These are phyloP conservation scores for Hemichromis elongatus DNA, from an alignment of 2,113 vertebrate genomes.

Conservation along the genomic window DNA sequence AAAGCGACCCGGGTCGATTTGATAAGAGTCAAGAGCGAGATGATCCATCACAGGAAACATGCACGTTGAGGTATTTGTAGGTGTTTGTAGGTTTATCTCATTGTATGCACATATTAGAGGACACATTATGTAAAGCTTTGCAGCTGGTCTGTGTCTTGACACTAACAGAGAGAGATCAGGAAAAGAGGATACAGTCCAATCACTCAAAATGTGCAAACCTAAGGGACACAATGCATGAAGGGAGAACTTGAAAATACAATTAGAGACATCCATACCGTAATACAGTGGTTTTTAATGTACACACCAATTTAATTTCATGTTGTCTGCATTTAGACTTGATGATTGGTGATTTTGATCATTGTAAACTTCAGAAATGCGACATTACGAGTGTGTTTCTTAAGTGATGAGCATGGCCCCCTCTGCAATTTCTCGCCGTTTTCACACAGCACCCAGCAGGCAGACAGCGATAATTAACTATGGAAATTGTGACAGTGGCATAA, in stretches of 20 bases:
- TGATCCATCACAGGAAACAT: background rate
- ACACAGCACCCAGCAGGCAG: conserved; percentile 6
- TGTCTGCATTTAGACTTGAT: background rate
- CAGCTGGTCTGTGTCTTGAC: background rate
- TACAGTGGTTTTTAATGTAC: background rate
- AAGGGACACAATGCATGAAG: background rate
- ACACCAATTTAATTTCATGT: background rate
- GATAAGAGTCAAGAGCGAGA: background rate
- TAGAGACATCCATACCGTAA: background rate
- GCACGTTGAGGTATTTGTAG: background rate
- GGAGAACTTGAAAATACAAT: background rate
- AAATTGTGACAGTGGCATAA: conserved; percentile 48
- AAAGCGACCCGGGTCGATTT: background rate
- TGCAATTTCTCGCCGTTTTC: conserved; percentile 17
- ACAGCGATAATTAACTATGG: conserved; percentile 27
- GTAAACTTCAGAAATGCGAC: background rate
- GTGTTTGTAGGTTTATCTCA: background rate
- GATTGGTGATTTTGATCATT: background rate
- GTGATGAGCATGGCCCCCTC: background rate
- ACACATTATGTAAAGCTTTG: background rate
- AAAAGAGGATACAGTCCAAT: background rate
- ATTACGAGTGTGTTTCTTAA: background rate
- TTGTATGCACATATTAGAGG: background rate
- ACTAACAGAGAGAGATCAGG: background rate
- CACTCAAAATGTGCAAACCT: background rate